Percentiles rank a stretch among this genome's conserved stretches.
phyloP scores from a whole-genome alignment of 2,797 vertebrate genomes.

The Falco berigora region DNA sequence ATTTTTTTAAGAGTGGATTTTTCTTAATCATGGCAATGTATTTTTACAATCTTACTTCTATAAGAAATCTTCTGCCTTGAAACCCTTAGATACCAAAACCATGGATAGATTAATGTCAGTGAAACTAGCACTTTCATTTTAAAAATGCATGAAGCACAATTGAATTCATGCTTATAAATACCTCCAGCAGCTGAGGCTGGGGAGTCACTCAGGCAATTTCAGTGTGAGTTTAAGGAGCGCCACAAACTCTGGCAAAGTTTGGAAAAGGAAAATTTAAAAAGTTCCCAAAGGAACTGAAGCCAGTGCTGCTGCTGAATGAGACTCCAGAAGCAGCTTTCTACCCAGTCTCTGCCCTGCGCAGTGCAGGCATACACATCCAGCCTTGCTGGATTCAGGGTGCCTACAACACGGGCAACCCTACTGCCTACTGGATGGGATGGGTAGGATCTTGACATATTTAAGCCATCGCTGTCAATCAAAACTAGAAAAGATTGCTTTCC shows the following conservation, averaged over 20 bases:
- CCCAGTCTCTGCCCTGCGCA: slow-evolving; percentile 1
- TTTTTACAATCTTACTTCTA: neutral
- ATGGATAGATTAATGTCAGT: neutral
- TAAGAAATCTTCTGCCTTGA: neutral
- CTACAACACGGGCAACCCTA: neutral
- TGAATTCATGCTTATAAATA: neutral
- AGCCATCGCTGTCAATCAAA: slow-evolving; percentile 54
- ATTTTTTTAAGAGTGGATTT: neutral
- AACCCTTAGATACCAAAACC: neutral
- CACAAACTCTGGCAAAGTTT: neutral
- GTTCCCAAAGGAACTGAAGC: slow-evolving; percentile 9
- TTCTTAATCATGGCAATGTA: neutral
- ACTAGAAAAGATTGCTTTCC: slow-evolving; percentile 40
- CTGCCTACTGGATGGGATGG: neutral
- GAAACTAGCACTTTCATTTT: neutral
- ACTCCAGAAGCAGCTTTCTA: neutral
- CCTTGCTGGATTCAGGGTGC: neutral
- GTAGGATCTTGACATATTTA: slow-evolving; percentile 38
- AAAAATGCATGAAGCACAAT: fast-evolving
- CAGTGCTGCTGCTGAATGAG: neutral
- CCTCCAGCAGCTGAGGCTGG: neutral
- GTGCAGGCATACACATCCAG: slow-evolving; percentile 4
- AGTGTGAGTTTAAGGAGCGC: neutral
- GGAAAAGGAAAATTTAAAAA: no score
- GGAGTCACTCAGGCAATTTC: neutral